Base-by-base conservation (phyloP, 2,113 vertebrate genomes). In the Xerus inauris region DNA sequence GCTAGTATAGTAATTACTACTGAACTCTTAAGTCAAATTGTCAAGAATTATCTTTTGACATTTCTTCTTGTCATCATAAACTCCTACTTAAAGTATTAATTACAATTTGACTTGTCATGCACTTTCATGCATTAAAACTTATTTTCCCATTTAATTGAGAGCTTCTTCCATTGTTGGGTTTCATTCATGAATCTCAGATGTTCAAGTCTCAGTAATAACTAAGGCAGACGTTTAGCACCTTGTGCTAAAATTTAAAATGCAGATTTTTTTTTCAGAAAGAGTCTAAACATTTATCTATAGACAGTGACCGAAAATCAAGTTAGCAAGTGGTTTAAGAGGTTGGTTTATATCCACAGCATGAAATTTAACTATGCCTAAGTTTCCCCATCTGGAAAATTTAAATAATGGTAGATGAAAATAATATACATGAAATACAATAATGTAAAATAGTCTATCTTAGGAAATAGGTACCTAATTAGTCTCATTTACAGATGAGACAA, bases 221-320 rank as follows among this genome's bases (percentile, higher is more conserved):
- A 38, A 47, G 54, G 71, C 42, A 65, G 77, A 65, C 17, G 91
- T 62, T 69, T 86, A 89, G 11, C 38, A 89, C 54, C 45, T 75
- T 93, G 73, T 82, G 42, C 89, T 79, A 84, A 94, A 93, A 89
- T 75, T 49, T 73, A 40, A 95, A 93, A 91, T 77, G 32, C 10
- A 20, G 17, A 20, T 54, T 79, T 51, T 81, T 69, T 59, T 42
- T 81, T 26, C 28, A 35, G 69, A 81, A 32, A 65, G 14, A 17
- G 22, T 72, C 77, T 85, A 24, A 62, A 26, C 59, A 62, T 26
- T 62, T 9, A 8, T 62, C 24, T 62, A 26, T 8, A 85, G 49
- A 92, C 47, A 49, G 14, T 49, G 85, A 47, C 45, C 72, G 35
- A 64, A 80, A 95, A 95, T 7, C 59, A 86, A 84, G 75, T 22